phyloP scores from a whole-genome alignment of 2,797 vertebrate genomes.

The Poeciliopsis gracilis region DNA sequence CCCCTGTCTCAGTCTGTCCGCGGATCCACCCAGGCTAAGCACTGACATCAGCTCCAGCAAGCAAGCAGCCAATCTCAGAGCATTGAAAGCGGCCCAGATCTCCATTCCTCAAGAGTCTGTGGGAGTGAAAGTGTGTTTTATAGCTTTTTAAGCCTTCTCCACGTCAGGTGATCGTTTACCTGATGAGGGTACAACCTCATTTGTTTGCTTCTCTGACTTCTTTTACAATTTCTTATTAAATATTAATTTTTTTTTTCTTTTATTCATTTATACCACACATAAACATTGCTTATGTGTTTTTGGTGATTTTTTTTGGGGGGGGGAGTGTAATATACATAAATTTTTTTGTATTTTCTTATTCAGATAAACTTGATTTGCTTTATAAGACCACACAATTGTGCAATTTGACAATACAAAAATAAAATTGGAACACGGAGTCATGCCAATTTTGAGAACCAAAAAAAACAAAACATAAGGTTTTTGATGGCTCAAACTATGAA shows the following conservation, averaged over 20 bases:
- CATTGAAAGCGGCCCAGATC: neutral
- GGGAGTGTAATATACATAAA: neutral
- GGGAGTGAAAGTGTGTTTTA: neutral
- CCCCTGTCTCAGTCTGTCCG: neutral
- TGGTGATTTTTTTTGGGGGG: too few relatives aligned
- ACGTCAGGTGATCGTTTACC: neutral
- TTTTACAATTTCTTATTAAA: neutral
- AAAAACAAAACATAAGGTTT: too few relatives aligned
- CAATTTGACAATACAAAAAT: too few relatives aligned
- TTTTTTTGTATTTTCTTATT: neutral
- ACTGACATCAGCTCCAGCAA: slow-evolving; percentile 12
- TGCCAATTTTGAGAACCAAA: too few relatives aligned
- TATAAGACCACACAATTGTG: too few relatives aligned
- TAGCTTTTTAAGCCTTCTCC: neutral
- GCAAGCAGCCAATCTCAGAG: slow-evolving; percentile 14
- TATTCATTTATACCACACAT: neutral
- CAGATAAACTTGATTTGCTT: neutral
- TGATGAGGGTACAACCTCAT: neutral
- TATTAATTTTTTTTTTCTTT: neutral
- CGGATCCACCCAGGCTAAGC: neutral
- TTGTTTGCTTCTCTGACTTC: neutral
- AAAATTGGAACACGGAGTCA: too few relatives aligned
- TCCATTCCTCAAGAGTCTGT: slow-evolving; percentile 19
- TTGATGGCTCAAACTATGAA: too few relatives aligned
- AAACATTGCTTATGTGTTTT: neutral